phyloP scores from a whole-genome alignment of 2,797 vertebrate genomes.

The Hyperoplus immaculatus region DNA sequence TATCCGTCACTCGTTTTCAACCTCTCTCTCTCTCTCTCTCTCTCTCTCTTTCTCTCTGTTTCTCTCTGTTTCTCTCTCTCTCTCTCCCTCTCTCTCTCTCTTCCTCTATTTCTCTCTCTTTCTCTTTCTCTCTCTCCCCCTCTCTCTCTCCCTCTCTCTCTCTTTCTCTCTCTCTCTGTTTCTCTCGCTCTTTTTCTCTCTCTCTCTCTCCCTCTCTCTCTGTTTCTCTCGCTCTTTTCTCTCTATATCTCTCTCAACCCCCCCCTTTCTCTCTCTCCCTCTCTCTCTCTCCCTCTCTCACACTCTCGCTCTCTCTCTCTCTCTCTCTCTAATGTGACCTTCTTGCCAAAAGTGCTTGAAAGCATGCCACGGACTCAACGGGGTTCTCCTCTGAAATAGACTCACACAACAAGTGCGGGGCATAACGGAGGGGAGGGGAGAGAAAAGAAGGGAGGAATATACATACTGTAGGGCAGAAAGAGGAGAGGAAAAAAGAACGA shows the following conservation, averaged over 20 bases:
- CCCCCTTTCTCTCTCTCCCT: slow-evolving; percentile 39
- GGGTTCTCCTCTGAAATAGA: slow-evolving; percentile 86
- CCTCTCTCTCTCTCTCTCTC: slow-evolving; percentile 31
- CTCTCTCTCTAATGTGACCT: slow-evolving; percentile 85
- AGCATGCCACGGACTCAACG: slow-evolving; percentile 85
- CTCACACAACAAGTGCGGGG: slow-evolving; percentile 84
- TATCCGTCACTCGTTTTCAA: slow-evolving; percentile 44
- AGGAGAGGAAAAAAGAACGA: slow-evolving; percentile 19
- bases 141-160: slow-evolving; percentile 29
- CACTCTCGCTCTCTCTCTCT: slow-evolving; percentile 31
- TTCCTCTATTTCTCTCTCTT: slow-evolving; percentile 62
- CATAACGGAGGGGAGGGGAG: slow-evolving; percentile 44
- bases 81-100: slow-evolving; percentile 1
- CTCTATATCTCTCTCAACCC: slow-evolving; percentile 11
- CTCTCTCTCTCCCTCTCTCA: slow-evolving; percentile 38
- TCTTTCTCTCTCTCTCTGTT: slow-evolving; percentile 49
- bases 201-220: slow-evolving; percentile 48
- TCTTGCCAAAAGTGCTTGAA: slow-evolving; percentile 88
- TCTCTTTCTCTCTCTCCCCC: slow-evolving; percentile 9
- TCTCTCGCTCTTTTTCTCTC: slow-evolving; percentile 41
- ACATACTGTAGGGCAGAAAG: background rate
- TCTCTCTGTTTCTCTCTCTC: too few species aligned
- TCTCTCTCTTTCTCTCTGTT: background rate
- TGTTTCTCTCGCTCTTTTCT: slow-evolving; percentile 39
- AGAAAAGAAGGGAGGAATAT: slow-evolving; percentile 16